Evolutionary conservation across 2,797 vertebrate species (phyloP).

Genomic region (Urocyon cinereoargenteus): DNA sequence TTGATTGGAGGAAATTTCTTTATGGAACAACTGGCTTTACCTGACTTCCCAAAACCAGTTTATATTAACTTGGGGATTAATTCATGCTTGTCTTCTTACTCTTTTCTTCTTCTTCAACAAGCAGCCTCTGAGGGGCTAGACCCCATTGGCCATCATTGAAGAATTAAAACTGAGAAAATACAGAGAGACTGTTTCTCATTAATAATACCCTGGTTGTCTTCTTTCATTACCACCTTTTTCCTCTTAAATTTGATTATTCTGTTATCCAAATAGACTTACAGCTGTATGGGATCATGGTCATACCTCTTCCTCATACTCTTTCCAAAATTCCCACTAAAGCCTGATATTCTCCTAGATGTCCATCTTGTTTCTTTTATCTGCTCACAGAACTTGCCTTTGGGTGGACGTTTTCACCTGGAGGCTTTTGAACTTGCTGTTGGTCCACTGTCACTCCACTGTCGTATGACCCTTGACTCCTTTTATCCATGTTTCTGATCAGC

Average conservation of each 20-base stretch:
- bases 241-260: neutral
- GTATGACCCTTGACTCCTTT: neutral
- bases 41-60: neutral
- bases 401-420: fast-evolving
- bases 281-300: neutral
- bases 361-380: neutral
- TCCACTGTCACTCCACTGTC: neutral
- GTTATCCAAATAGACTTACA: neutral
- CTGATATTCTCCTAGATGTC: fast-evolving
- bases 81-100: neutral
- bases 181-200: neutral
- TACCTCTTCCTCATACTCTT: neutral
- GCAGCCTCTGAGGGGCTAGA: neutral
- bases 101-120: neutral
- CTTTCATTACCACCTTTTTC: neutral
- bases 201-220: neutral
- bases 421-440: neutral
- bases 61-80: neutral
- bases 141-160: neutral
- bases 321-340: neutral
- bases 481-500: neutral
- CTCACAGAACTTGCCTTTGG: neutral
- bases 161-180: neutral
- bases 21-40: neutral
- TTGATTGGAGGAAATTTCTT: neutral